Percentiles rank a stretch among this genome's conserved stretches.
These are phyloP conservation scores for Caenorhabditis japonica DNA, from an alignment of 2,888 invertebrate genomes.

Conservation along the genomic window DNA sequence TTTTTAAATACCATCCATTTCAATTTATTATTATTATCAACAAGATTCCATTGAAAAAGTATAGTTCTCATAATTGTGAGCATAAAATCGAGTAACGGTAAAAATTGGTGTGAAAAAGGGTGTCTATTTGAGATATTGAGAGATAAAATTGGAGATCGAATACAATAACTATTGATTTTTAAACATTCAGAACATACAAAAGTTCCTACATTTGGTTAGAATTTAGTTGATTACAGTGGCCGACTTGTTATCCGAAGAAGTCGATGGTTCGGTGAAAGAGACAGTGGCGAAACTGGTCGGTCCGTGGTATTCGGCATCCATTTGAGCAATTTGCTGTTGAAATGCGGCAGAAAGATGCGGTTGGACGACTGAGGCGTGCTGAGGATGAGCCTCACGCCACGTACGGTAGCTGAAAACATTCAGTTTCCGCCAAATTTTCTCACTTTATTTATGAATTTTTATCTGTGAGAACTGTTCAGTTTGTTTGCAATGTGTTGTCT, in stretches of 20 bases:
- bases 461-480: too few relatives aligned
- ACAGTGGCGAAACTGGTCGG: slow-evolving; percentile 15
- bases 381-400: slow-evolving; percentile 46
- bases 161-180: slow-evolving; percentile 1
- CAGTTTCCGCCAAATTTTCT: too few relatives aligned
- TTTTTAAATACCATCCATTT: not conserved
- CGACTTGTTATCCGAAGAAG: slow-evolving; percentile 2
- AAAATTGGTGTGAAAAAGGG: too few relatives aligned
- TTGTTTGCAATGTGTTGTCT: too few relatives aligned
- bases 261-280: slow-evolving; percentile 19
- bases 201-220: not conserved
- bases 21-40: too few relatives aligned
- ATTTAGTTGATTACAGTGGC: slow-evolving; percentile 11
- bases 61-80: slow-evolving; percentile 4
- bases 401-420: slow-evolving; percentile 42
- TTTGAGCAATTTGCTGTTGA: slow-evolving; percentile 20
- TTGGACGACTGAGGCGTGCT: slow-evolving; percentile 46
- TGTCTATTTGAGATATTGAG: slow-evolving; percentile 24
- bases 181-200: not conserved
- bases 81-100: not conserved
- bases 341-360: slow-evolving; percentile 38
- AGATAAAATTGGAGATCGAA: slow-evolving; percentile 27
- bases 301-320: slow-evolving; percentile 6
- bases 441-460: too few relatives aligned
- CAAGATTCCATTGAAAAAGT: not conserved